Conservation (phyloP, 2,888 invertebrate genomes). For the Erebia palarica region DNA sequence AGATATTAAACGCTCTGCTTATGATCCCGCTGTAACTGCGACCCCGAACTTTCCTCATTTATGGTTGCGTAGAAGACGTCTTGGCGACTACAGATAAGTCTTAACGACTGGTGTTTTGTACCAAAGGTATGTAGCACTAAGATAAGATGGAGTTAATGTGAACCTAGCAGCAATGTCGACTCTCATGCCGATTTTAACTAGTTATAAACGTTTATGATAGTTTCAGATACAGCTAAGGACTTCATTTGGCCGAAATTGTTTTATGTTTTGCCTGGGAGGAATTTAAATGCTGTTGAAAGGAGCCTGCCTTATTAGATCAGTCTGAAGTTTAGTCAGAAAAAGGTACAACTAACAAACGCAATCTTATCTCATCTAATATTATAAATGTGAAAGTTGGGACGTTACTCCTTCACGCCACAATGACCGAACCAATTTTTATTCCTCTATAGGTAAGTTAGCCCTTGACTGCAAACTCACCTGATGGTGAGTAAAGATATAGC, state of each 20-base stretch:
- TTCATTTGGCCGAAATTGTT: background rate
- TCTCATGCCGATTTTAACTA: constrained; percentile 5
- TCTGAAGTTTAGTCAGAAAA: too few relatives aligned
- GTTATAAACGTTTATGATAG: constrained; percentile 4
- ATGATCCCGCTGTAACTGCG: constrained; percentile 27
- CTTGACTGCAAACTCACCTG: too few relatives aligned
- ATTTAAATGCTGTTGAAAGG: background rate
- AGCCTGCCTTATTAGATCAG: too few relatives aligned
- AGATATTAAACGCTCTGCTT: background rate
- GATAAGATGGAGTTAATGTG: constrained; percentile 32
- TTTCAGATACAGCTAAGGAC: constrained; percentile 1
- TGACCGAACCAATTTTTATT: too few relatives aligned
- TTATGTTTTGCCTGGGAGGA: background rate
- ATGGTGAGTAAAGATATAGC: too few relatives aligned
- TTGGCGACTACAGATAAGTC: constrained; percentile 64
- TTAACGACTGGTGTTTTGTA: constrained; percentile 55
- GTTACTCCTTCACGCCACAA: too few relatives aligned
- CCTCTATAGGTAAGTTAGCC: too few relatives aligned
- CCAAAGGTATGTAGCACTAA: constrained; percentile 44
- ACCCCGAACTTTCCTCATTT: constrained; percentile 56
- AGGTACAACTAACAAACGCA: too few relatives aligned
- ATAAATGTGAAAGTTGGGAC: too few relatives aligned
- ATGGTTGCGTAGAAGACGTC: constrained; percentile 61
- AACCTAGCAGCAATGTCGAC: constrained; percentile 10
- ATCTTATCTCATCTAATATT: too few relatives aligned